These are phyloP conservation scores for Tetraneura akinire DNA, from an alignment of 1,140 invertebrate genomes.

Conservation along the genomic window DNA sequence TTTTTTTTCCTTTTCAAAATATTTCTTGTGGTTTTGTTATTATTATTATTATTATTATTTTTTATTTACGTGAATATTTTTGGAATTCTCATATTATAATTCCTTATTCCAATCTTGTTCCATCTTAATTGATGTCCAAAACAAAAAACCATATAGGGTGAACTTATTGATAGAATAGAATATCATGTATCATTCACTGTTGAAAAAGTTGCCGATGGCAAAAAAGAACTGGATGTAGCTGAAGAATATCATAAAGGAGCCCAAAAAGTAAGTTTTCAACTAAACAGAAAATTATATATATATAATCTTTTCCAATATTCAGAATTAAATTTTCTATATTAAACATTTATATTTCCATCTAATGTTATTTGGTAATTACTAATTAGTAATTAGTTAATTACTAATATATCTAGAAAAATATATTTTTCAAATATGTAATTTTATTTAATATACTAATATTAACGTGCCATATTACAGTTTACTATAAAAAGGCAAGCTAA, in stretches of 20 bases:
- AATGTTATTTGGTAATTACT: background rate
- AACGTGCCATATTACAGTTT: background rate
- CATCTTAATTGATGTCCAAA: background rate
- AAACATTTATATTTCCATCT: background rate
- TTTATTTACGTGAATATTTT: slow-evolving; percentile 22
- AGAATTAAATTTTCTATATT: background rate
- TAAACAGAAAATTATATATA: background rate
- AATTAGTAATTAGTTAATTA: too few relatives aligned
- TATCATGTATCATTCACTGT: slow-evolving; percentile 80
- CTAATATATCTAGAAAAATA: background rate
- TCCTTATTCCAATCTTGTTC: slow-evolving; percentile 25
- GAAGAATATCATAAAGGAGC: slow-evolving; percentile 82
- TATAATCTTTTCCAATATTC: background rate
- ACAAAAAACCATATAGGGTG: slow-evolving; percentile 67
- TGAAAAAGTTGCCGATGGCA: slow-evolving; percentile 80
- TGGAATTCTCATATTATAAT: slow-evolving; percentile 31
- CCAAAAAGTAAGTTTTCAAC: slow-evolving; percentile 77
- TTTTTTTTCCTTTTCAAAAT: slow-evolving; percentile 43
- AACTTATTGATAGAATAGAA: slow-evolving; percentile 90
- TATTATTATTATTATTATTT: background rate
- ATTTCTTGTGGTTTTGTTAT: slow-evolving; percentile 26
- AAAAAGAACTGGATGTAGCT: slow-evolving; percentile 75
- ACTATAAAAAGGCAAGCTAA: slow-evolving; percentile 19
- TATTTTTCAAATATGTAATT: background rate
- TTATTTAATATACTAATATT: background rate